phyloP scores from a whole-genome alignment of 1,140 invertebrate species.

The Wiebesia pumilae region DNA sequence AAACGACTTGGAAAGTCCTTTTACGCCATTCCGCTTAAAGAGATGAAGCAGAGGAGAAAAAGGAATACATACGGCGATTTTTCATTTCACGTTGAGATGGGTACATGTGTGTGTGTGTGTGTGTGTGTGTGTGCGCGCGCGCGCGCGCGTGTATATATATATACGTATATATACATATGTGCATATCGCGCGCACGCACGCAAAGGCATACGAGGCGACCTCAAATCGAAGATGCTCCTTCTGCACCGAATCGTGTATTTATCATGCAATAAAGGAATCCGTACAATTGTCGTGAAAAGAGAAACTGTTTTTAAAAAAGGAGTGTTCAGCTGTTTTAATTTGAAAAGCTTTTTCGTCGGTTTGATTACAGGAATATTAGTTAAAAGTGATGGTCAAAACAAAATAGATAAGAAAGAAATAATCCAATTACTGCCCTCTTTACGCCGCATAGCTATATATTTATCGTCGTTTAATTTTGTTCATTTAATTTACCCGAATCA shows the following conservation, averaged over 20 bases:
- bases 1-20: not conserved
- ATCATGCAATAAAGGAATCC: not conserved
- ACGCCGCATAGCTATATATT: not conserved
- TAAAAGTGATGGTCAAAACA: not conserved
- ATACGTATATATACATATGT: not conserved
- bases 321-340: not conserved
- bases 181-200: not conserved
- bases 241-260: not conserved
- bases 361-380: not conserved
- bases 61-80: not conserved
- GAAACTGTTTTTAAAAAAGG: no score
- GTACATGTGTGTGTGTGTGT: not conserved
- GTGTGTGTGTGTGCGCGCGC: no score
- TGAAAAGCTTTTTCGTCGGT: not conserved
- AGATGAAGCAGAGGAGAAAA: not conserved
- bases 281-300: not conserved
- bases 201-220: not conserved
- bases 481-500: no score
- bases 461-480: not conserved
- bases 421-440: not conserved
- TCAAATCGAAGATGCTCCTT: slow-evolving; percentile 48
- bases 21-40: not conserved
- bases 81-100: not conserved
- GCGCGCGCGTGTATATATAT: not conserved
- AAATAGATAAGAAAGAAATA: not conserved